phyloP scores from a whole-genome alignment of 2,797 vertebrate genomes.

The Alfaro cultratus region DNA sequence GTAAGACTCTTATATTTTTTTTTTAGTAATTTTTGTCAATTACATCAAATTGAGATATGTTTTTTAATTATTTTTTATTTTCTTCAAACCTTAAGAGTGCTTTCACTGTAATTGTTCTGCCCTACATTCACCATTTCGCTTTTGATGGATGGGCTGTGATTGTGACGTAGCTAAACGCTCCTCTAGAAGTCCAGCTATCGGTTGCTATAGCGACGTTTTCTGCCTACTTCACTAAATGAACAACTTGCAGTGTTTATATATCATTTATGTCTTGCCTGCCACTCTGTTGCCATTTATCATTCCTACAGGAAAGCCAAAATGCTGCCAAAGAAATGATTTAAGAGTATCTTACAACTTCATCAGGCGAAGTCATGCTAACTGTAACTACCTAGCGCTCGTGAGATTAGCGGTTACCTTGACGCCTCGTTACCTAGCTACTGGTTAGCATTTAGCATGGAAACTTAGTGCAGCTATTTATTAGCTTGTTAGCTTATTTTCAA shows the following conservation, averaged over 20 bases:
- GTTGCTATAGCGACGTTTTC: not conserved
- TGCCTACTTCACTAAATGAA: not conserved
- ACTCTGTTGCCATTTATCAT: not conserved
- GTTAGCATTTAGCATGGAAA: not conserved
- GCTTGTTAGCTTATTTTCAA: slow-evolving; percentile 2
- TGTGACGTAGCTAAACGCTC: not conserved
- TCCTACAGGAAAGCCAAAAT: not conserved
- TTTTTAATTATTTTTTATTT: not conserved
- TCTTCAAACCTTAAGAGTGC: not conserved
- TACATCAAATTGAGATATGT: not conserved
- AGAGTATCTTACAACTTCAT: not conserved
- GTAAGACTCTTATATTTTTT: too few species aligned
- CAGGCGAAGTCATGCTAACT: not conserved
- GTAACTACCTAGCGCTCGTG: not conserved
- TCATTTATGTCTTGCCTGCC: not conserved
- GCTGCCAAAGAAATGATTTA: not conserved
- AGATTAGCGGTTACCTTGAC: not conserved
- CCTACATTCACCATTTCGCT: not conserved
- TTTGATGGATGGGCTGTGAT: not conserved
- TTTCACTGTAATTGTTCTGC: not conserved
- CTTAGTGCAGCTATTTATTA: not conserved
- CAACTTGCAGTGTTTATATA: not conserved
- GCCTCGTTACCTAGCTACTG: not conserved
- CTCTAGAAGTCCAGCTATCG: not conserved
- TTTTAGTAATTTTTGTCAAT: not conserved